A percentile compares a stretch with the other conserved stretches of the same genome.
Conservation (phyloP, 1,140 invertebrate genomes). For the Papilio polyxenes region DNA sequence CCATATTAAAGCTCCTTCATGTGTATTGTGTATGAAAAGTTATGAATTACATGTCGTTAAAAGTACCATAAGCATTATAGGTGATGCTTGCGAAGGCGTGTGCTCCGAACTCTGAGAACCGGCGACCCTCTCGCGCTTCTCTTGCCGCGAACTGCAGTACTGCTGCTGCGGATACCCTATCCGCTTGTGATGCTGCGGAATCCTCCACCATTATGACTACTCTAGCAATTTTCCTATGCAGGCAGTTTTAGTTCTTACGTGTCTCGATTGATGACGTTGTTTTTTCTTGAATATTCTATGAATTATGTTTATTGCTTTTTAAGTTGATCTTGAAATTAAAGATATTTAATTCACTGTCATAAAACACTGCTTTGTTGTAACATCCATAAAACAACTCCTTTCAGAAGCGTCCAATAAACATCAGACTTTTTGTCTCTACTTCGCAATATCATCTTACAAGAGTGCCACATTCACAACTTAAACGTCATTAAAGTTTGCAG, state of each 20-base stretch:
- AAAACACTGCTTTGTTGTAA: slow-evolving; percentile 60
- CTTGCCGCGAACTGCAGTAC: slow-evolving; percentile 71
- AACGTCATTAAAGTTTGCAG: slow-evolving; percentile 12
- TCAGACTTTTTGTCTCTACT: slow-evolving; percentile 40
- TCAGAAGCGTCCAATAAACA: slow-evolving; percentile 39
- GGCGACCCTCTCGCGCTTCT: slow-evolving; percentile 68
- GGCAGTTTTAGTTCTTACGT: background rate
- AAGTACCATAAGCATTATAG: slow-evolving; percentile 71
- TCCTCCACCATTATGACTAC: slow-evolving; percentile 65
- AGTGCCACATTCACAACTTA: background rate
- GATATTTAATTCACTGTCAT: slow-evolving; percentile 55
- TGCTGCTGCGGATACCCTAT: slow-evolving; percentile 68
- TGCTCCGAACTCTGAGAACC: slow-evolving; percentile 70
- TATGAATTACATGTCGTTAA: background rate
- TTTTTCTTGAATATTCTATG: too few species aligned
- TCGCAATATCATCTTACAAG: slow-evolving; percentile 49
- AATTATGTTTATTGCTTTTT: too few species aligned
- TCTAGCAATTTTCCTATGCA: background rate
- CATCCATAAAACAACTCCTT: slow-evolving; percentile 55
- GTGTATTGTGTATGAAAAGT: too few species aligned
- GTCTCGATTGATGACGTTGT: slow-evolving; percentile 44
- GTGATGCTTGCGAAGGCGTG: slow-evolving; percentile 72
- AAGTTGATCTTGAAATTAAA: too few species aligned
- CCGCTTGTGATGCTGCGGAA: slow-evolving; percentile 49
- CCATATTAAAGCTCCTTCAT: background rate